Evolutionary conservation across 92 coral and sea anemone species (phyloP), one percentile per base, ranked within the genome.

Genomic region (Paragorgia papillata): DNA sequence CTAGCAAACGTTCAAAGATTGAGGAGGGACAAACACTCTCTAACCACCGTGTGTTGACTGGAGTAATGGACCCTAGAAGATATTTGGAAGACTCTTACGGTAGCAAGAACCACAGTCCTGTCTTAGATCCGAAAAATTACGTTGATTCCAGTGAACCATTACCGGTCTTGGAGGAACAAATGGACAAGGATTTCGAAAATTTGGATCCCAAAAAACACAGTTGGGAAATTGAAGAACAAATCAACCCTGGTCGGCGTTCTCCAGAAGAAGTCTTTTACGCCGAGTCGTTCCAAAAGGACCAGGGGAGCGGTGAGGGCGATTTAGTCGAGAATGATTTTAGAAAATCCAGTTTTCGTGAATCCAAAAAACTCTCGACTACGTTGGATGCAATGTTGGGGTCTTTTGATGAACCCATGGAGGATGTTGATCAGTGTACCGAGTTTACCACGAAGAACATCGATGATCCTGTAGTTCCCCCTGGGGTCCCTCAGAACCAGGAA

Each of bases 31-130:
- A 46, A 46, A 2, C 53, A 2, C 2, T 46, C n/a, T 7, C 53
- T 46, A 6, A 2, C 53, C 13, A 12, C 3, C 50, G 25, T 22
- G 57, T 44, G 31, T 0, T 64, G 21, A 29, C 63, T 28, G 22
- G 19, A 3, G 46, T 24, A 13, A 37, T 71, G 65, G 64, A 71
- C 34, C 78, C 78, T 0, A 71, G 32, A 24, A 53, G 27, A 50
- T 71, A 71, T 55, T 54, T 71, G 57, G 78, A 71, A 33, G 78
- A 57, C 17, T 71, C 78, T 3, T 33, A 55, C 58, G 26, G 6
- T 13, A 15, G 25, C 40, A n/a, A 41, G 18, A 68, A 4, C 15
- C 30, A 30, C 28, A 33, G 21, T 24, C 63, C 26, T 25, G 54
- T 18, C 10, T 6, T 56, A 56, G 62, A 56, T 56, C 62, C 62